These are phyloP conservation scores for Phaethon lepturus DNA, from an alignment of 2,113 vertebrate species.

Conservation along the genomic window DNA sequence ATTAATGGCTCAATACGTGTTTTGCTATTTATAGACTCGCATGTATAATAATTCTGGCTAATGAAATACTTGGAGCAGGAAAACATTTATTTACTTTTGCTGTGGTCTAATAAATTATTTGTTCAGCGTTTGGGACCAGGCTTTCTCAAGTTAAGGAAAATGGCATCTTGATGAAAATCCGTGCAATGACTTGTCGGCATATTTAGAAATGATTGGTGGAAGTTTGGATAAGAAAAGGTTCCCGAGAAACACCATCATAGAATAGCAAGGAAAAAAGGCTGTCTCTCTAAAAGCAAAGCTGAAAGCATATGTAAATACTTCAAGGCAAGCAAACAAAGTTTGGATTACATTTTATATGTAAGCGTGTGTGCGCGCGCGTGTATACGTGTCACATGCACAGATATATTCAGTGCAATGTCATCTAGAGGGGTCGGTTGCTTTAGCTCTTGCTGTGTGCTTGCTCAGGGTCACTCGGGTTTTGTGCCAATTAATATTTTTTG, in stretches of 20 bases:
- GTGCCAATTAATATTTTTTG: background rate
- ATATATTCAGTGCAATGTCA: background rate
- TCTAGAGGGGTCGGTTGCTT: background rate
- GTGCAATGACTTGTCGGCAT: conserved; percentile 43
- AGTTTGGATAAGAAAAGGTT: conserved; percentile 52
- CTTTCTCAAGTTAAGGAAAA: conserved; percentile 56
- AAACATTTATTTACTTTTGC: conserved; percentile 68
- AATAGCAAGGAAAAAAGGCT: conserved; percentile 23
- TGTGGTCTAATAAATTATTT: conserved; percentile 63
- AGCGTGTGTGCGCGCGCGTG: background rate
- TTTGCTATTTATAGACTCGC: conserved; percentile 65
- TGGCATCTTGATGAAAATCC: conserved; percentile 64
- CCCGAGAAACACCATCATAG: background rate
- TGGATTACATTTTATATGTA: conserved; percentile 2
- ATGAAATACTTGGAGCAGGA: conserved; percentile 57
- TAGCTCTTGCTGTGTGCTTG: background rate
- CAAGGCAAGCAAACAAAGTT: background rate
- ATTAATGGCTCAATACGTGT: conserved; percentile 54
- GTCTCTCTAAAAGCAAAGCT: conserved; percentile 8
- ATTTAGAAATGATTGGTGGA: conserved; percentile 29
- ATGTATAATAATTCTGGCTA: conserved; percentile 62
- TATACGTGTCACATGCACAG: background rate
- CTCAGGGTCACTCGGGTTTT: background rate
- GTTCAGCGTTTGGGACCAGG: conserved; percentile 46
- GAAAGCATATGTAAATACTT: conserved; percentile 36